Base-by-base conservation (phyloP, 2,888 invertebrate genomes). In the Disparrhopalites patrizii region DNA sequence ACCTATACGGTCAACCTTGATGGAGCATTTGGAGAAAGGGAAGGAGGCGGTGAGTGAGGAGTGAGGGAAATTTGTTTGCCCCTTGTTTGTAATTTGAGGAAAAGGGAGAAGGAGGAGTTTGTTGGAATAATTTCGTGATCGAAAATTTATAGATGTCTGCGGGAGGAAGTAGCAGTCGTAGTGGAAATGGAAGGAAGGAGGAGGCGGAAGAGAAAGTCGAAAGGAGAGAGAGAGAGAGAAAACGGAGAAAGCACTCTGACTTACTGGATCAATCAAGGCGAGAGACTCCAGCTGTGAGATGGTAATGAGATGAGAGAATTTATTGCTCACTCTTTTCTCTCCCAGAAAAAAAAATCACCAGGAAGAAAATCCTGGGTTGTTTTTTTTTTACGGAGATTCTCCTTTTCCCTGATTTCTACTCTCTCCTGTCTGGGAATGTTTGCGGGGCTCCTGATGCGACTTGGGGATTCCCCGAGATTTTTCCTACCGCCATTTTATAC, bases 261-360 rank as follows among this genome's bases (percentile, higher is more conserved):
- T 70, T 66, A 64, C 64, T 66, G 70, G 70, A 70, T 70, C 70
- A 70, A 70, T 70, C 70, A 70, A 68, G 70, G 60, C 66, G 70
- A 68, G 68, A 65, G 63, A 64, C 67, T 68, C 70, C 70, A 70
- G 68, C 70, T 70, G 70, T 65, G 70, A 67, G 67, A 70, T 70
- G 70, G 68, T 70, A 70, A 70, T 70, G 70, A 70, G 70, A 68
- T 67, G 70, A 65, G 67, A 70, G 68, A 65, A 70, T 70, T 70
- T 70, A 70, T 70, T 65, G 70, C 70, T 62, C 50, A n/a, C n/a
- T n/a, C n/a, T n/a, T n/a, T n/a, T n/a, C n/a, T n/a, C n/a, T n/a
- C n/a, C n/a, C n/a, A n/a, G n/a, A n/a, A n/a, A n/a, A n/a, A n/a
- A n/a, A n/a, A n/a, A n/a, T n/a, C n/a, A n/a, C n/a, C n/a, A n/a